Base-by-base conservation (phyloP, 2,113 vertebrate genomes). In the Peucedramus taeniatus region DNA sequence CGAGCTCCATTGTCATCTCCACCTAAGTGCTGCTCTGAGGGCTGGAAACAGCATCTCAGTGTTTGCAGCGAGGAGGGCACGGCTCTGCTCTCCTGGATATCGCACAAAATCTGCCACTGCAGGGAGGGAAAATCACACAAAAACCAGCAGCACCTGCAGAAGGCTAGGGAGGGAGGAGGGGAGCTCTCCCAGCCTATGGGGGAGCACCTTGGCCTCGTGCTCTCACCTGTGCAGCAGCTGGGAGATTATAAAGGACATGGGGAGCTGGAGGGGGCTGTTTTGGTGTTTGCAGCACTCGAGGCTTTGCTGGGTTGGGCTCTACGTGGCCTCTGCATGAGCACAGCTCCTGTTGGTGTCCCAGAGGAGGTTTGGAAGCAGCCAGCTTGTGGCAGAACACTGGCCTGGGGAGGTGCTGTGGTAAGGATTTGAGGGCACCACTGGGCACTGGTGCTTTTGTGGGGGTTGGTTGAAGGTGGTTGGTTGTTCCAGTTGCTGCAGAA, bases 221-320 rank as follows among this genome's bases (percentile, higher is more conserved):
- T 69, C 7, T 31, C 50, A 50, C 23, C 79, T 28, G 45, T 27
- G 13, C 10, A 16, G 50, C 47, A 6, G 7, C 33, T 57, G 68
- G 30, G 27, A 77, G 17, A 9, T 61, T 35, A 57, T 31, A 83
- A 86, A 86, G 20, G 86, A 35, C 11, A 9, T 24, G 13, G 24
- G 8, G 26, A 35, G 20, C 1, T 15, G 3, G 1, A 1, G 0
- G 9, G 5, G 1, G 4, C 0, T 1, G 0, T 37, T 81, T 51
- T 3, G 2, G 37, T 8, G 3, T 5, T 4, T 3, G 5, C 6
- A n/a, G 57, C 1, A 0, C 0, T 30, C 2, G 0, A 0, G 19
- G 33, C 2, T 2, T 2, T 37, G 1, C 11, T 31, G 39, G 2
- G 13, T 27, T 15, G 20, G 50, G 20, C 7, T 31, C 11, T 23